Percentiles rank a stretch among this genome's conserved stretches.
These are phyloP conservation scores for Rhyacophila evoluta DNA, from an alignment of 2,888 invertebrate species.

Conservation along the genomic window DNA sequence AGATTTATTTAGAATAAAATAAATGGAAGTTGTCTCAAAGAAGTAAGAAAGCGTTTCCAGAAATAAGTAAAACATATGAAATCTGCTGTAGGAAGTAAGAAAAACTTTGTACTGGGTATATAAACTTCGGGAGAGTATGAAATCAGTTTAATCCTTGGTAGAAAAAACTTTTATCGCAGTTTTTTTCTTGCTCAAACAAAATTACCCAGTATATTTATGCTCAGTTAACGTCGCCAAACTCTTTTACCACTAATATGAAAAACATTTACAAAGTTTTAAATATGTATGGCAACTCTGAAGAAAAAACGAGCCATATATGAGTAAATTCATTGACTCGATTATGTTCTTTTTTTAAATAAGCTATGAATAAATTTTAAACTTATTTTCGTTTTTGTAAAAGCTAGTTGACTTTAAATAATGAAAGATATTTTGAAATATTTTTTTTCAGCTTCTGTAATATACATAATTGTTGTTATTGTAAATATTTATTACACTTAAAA, in stretches of 20 bases:
- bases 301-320: no score
- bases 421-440: no score
- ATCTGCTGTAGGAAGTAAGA: background rate
- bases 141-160: slow-evolving; percentile 6
- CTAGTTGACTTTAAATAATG: no score
- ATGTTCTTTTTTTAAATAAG: no score
- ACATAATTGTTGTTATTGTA: no score
- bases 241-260: background rate
- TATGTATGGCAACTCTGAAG: no score
- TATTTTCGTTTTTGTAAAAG: no score
- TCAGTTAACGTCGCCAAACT: slow-evolving; percentile 20
- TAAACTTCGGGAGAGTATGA: slow-evolving; percentile 19
- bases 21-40: background rate
- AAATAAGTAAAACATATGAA: background rate
- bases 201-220: slow-evolving; percentile 32
- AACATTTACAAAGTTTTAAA: background rate
- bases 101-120: background rate
- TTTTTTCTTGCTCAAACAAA: slow-evolving; percentile 29
- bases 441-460: no score
- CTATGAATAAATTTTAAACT: no score
- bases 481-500: no score
- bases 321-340: no score
- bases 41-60: background rate
- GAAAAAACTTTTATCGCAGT: slow-evolving; percentile 7
- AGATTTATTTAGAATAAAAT: no score